phyloP scores from a whole-genome alignment of 1,140 invertebrate genomes.

The Drosophila virilis region DNA sequence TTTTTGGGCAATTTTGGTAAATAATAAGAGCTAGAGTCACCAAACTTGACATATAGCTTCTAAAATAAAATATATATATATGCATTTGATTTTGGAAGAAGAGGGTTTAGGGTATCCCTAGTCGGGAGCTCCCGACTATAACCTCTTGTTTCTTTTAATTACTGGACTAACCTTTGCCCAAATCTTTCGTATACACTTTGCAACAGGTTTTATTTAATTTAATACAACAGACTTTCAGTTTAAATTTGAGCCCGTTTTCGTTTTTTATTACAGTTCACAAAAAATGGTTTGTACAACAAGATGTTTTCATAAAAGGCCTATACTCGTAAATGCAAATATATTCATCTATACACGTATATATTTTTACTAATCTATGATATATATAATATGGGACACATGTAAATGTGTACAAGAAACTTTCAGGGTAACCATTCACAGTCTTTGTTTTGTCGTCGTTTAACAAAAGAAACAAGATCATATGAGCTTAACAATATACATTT shows the following conservation, averaged over 20 bases:
- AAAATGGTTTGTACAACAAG: constrained; percentile 56
- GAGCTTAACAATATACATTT: constrained; percentile 5
- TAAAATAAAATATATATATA: no score
- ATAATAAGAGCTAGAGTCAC: no score
- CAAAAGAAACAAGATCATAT: constrained; percentile 37
- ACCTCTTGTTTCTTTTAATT: no score
- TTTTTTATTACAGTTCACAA: constrained; percentile 51
- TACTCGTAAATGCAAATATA: constrained; percentile 53
- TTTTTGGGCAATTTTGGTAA: no score
- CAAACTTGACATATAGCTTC: no score
- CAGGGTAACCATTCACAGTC: constrained; percentile 74
- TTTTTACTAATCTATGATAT: constrained; percentile 2
- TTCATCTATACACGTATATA: constrained; percentile 37
- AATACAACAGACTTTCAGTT: no score
- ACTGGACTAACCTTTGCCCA: no score
- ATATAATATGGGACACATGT: constrained; percentile 17
- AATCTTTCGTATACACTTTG: no score
- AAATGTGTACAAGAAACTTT: constrained; percentile 65
- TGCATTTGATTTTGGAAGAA: no score
- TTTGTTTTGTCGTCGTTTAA: constrained; percentile 56
- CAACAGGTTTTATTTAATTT: no score
- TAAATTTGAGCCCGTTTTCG: not conserved
- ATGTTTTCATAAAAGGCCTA: constrained; percentile 53
- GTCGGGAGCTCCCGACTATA: no score
- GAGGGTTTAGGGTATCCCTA: no score